Evolutionary conservation across 92 coral and sea anemone species (phyloP), one percentile per base, ranked within the genome.

Genomic region (Zoanthus sansibaricus): DNA sequence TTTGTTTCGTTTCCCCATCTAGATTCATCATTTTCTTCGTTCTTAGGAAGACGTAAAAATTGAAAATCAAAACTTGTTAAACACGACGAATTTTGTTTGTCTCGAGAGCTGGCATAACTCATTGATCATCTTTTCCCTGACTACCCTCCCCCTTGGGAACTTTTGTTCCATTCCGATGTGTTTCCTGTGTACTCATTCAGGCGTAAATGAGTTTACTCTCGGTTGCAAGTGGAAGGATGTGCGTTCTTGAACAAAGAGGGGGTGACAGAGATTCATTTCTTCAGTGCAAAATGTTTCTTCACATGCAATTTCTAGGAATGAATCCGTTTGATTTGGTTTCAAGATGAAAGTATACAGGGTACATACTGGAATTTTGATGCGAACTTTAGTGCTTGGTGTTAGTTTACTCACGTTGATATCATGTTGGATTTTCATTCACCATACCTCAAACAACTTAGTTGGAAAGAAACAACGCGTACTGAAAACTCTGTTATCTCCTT

Each of bases 341-440:
- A 78, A 72, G 11, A 96, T 96, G 99, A 95, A 95, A 90, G 75
- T 93, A 42, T 92, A 94, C 92, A 90, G 95, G 82, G 82, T 94
- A 56, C 95, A 95, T 56, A 82, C 76, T 83, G 98, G 98, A 30
- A 91, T 94, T 32, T 83, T 93, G 69, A 79, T 93, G 61, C 87
- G 95, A 21, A 89, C 70, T 75, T 76, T 87, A 42, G 47, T 93
- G 32, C 44, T 90, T 67, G 92, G 94, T 58, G 84, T 89, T 8
- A 58, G 92, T 16, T 15, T 86, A 20, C 44, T 97, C 46, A 79
- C 88, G 48, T 15, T 97, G 16, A 8, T 86, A 4, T 84, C 94
- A 51, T 90, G 91, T 48, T 95, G 98, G 99, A 88, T 93, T 72
- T 82, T 93, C 6, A 67, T 91, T 78, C 86, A 91, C 69, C 96